Evolutionary conservation across 1,140 invertebrate genomes (phyloP).

Genomic region (Drosophila triauraria): DNA sequence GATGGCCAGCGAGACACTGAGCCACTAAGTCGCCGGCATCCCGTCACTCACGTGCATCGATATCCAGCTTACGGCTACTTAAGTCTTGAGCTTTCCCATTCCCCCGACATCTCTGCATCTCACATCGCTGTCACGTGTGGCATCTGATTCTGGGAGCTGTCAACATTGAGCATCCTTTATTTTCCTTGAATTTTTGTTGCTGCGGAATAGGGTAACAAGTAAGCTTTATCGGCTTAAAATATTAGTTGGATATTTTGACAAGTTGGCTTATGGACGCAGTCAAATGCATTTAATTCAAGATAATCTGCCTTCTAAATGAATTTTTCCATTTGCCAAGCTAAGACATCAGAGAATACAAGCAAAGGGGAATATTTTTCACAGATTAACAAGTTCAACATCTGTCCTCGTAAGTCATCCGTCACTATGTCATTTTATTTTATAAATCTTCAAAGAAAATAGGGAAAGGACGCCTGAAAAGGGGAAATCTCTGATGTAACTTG

Average conservation of each 20-base stretch:
- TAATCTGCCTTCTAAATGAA: conserved; percentile 3
- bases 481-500: background rate
- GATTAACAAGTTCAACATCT: background rate
- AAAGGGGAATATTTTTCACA: background rate
- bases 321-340: background rate
- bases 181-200: conserved; percentile 44
- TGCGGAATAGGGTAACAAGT: conserved; percentile 3
- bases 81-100: conserved; percentile 17
- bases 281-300: conserved; percentile 4
- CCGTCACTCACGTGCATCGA: conserved; percentile 59
- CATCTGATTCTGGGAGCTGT: conserved; percentile 14
- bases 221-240: conserved; percentile 23
- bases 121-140: conserved; percentile 37
- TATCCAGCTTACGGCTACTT: conserved; percentile 61
- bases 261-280: background rate
- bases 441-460: conserved; percentile 5
- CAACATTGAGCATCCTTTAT: conserved; percentile 10
- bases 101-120: background rate
- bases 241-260: conserved; percentile 9
- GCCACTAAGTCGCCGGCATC: conserved; percentile 58
- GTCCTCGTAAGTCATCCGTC: background rate
- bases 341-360: too few species aligned
- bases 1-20: conserved; percentile 30
- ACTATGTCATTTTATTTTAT: conserved; percentile 9
- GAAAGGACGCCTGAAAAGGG: background rate